Conservation (phyloP, 64 coral and sea anemone species). For the Stylophora pistillata region DNA sequence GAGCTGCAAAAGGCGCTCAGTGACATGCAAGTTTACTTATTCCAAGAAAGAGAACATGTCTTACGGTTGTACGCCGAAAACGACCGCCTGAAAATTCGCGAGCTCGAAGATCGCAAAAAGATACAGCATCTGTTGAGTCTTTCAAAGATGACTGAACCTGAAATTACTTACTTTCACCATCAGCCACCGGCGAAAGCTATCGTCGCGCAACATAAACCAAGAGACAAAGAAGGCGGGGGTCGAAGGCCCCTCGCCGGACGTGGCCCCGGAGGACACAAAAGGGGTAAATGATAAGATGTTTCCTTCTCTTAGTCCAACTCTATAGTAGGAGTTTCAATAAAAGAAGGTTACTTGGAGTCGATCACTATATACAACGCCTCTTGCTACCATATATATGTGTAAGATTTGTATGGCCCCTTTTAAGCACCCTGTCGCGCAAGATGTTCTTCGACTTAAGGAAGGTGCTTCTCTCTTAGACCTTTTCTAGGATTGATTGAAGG, state of each 20-base stretch:
- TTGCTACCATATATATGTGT: no score
- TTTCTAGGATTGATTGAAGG: no score
- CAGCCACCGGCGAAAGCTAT: constrained; percentile 87
- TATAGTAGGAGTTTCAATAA: neutral
- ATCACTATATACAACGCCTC: no score
- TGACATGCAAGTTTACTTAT: constrained; percentile 99
- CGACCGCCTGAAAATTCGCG: constrained; percentile 91
- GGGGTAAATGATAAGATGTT: constrained; percentile 46
- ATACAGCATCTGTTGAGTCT: constrained; percentile 93
- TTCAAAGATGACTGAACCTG: constrained; percentile 67
- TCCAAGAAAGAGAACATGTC: constrained; percentile 97
- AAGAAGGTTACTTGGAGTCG: no score
- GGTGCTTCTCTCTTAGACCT: no score
- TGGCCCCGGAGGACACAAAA: constrained; percentile 95
- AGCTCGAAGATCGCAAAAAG: constrained; percentile 95
- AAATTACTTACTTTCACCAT: constrained; percentile 96
- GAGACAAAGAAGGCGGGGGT: neutral
- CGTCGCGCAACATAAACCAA: constrained; percentile 63
- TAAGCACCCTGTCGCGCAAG: no score
- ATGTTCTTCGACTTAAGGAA: no score
- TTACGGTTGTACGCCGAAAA: constrained; percentile 93
- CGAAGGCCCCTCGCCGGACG: constrained; percentile 49
- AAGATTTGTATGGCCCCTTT: no score
- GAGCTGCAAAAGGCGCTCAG: constrained; percentile 96
- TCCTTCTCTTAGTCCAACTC: neutral